phyloP scores from a whole-genome alignment of 2,888 invertebrate species.

The Oligia latruncula region DNA sequence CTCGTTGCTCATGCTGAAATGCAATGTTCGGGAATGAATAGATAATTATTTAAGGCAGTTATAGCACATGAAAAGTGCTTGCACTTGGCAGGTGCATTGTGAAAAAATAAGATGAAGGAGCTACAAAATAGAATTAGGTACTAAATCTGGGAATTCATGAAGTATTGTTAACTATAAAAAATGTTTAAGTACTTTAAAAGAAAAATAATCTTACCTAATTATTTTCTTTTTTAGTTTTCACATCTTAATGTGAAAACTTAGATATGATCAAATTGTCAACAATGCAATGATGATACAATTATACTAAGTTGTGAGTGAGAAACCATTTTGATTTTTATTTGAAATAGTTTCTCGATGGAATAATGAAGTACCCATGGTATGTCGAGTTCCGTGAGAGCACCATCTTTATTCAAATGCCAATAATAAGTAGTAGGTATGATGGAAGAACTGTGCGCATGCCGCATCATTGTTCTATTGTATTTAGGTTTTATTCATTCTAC shows the following conservation, averaged over 20 bases:
- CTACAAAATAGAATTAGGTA: conserved; percentile 1
- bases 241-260: not conserved
- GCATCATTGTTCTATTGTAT: conserved; percentile 50
- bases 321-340: conserved; percentile 11
- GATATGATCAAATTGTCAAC: conserved; percentile 39
- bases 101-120: not conserved
- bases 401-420: conserved; percentile 33
- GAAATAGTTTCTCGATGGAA: conserved; percentile 6
- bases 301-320: conserved; percentile 3
- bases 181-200: conserved; percentile 17
- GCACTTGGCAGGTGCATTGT: conserved; percentile 4
- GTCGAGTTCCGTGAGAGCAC: conserved; percentile 38
- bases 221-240: too few relatives aligned
- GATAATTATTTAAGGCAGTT: conserved; percentile 13
- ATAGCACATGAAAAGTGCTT: conserved; percentile 27
- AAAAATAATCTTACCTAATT: not conserved
- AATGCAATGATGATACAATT: conserved; percentile 20
- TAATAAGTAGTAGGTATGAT: conserved; percentile 20
- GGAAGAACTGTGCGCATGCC: conserved; percentile 10
- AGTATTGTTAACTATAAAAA: conserved; percentile 8
- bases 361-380: conserved; percentile 10
- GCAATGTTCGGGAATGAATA: conserved; percentile 59
- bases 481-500: conserved; percentile 18
- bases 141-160: not conserved
- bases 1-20: conserved; percentile 45